These are phyloP conservation scores for Doryteuthis pealeii DNA, from an alignment of 1,140 invertebrate species.

Conservation along the genomic window DNA sequence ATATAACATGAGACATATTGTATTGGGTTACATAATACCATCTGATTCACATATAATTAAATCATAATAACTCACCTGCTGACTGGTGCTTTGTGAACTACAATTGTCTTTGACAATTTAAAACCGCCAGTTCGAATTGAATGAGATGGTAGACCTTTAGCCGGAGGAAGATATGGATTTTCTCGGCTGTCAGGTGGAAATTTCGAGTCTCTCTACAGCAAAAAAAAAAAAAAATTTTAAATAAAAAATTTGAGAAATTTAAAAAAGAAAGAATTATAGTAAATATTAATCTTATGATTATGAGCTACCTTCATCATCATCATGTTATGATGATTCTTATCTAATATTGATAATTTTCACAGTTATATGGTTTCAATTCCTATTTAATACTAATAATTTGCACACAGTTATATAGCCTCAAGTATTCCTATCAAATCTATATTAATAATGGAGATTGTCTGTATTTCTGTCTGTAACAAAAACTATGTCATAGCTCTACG, in stretches of 20 bases:
- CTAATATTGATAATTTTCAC: no score
- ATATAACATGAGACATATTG: no score
- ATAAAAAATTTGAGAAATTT: neutral
- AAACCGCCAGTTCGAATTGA: slow-evolving; percentile 55
- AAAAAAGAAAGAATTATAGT: no score
- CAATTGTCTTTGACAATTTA: slow-evolving; percentile 51
- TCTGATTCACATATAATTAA: no score
- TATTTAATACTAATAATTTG: neutral
- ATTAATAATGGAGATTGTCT: no score
- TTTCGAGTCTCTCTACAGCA: slow-evolving; percentile 52
- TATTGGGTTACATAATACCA: no score
- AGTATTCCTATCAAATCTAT: neutral
- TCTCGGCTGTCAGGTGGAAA: slow-evolving; percentile 57
- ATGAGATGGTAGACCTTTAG: slow-evolving; percentile 48
- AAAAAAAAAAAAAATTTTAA: neutral
- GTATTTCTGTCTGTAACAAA: no score
- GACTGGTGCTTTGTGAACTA: slow-evolving; percentile 56
- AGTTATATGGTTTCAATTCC: neutral
- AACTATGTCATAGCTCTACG: no score
- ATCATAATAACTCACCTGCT: slow-evolving; percentile 45
- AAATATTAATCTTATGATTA: no score
- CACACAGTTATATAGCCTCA: no score
- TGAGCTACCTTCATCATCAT: no score
- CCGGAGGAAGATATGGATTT: slow-evolving; percentile 52
- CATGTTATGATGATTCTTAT: no score